Conservation (phyloP, 2,113 vertebrate genomes). For the Halcyon senegalensis region DNA sequence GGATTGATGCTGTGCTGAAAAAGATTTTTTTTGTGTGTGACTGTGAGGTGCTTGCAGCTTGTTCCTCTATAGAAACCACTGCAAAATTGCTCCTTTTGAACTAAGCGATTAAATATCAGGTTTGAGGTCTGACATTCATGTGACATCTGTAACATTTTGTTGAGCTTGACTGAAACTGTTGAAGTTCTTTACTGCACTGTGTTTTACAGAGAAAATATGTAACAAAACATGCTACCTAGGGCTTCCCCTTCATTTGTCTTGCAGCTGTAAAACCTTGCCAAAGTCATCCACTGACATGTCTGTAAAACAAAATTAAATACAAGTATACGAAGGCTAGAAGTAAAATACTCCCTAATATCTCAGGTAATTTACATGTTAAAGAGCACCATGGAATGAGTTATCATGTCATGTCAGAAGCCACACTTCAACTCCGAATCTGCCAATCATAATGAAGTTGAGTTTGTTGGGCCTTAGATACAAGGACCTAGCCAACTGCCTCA, state of each 20-base stretch:
- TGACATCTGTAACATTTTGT: constrained; percentile 50
- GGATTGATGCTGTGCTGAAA: background rate
- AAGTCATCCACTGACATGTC: background rate
- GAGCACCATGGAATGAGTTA: constrained; percentile 37
- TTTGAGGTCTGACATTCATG: constrained; percentile 31
- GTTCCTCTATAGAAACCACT: background rate
- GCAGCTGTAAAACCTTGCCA: background rate
- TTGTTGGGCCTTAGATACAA: constrained; percentile 59
- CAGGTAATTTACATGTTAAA: constrained; percentile 53
- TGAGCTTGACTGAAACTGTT: constrained; percentile 6
- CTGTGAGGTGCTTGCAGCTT: background rate
- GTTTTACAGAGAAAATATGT: background rate
- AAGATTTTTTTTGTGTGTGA: background rate
- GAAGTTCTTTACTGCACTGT: constrained; percentile 9
- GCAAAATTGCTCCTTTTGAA: constrained; percentile 43
- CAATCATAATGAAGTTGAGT: constrained; percentile 64
- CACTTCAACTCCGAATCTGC: constrained; percentile 52
- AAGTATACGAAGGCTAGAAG: background rate
- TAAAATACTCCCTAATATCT: background rate
- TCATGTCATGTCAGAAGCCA: constrained; percentile 53
- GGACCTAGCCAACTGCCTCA: constrained; percentile 63
- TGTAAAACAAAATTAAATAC: constrained; percentile 4
- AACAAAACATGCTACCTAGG: background rate
- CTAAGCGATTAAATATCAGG: constrained; percentile 23
- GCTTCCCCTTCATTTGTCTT: background rate